Base-by-base conservation (phyloP, 2,113 vertebrate genomes). In the Emberiza fucata region DNA sequence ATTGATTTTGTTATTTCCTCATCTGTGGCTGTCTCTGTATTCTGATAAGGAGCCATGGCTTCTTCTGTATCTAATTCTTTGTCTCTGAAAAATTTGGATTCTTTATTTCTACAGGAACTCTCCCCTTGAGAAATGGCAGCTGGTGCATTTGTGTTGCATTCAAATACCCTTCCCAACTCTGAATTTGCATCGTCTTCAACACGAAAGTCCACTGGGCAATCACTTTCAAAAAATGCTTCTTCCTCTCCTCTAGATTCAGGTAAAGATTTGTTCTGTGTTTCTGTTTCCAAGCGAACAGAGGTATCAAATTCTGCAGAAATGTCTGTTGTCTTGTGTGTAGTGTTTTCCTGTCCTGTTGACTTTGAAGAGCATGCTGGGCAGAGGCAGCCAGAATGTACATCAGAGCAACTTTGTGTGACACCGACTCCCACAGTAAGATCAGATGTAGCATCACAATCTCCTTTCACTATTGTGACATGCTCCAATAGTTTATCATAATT, bases 1-100 rank as follows among this genome's bases (percentile, higher is more conserved):
- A 91, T 92, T 44, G 97, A 65, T 63, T 90, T 94, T 51, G 83
- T 90, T 78, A 94, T 94, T 94, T 98, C 95, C 50, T 96, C 86
- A 33, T 64, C 48, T 39, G 42, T 64, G n/a, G 51, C 83, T 88
- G 79, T 31, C 45, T 57, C 70, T 88, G 82, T 87, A 51, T 47
- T 94, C 54, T 89, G 76, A 71, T 27, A 59, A 70, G 90, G 47
- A 92, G 17, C 11, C 13, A 63, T 5, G 45, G 42, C 44, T 85
- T 82, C 90, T 91, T 94, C 87, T 60, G 69, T n/a, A 77, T 81
- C 11, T 3, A 3, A 57, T 95, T 85, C 85, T 48, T 28, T 19
- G 40, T 90, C 92, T 84, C 88, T 94, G 51, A 82, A 88, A 56
- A 79, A 57, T 31, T 57, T 54, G 22, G 63, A 53, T 50, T 61